Percentiles rank a stretch among this genome's conserved stretches.
Evolutionary conservation across 2,113 vertebrate species (phyloP).

Genomic region (Thomomys bottae): DNA sequence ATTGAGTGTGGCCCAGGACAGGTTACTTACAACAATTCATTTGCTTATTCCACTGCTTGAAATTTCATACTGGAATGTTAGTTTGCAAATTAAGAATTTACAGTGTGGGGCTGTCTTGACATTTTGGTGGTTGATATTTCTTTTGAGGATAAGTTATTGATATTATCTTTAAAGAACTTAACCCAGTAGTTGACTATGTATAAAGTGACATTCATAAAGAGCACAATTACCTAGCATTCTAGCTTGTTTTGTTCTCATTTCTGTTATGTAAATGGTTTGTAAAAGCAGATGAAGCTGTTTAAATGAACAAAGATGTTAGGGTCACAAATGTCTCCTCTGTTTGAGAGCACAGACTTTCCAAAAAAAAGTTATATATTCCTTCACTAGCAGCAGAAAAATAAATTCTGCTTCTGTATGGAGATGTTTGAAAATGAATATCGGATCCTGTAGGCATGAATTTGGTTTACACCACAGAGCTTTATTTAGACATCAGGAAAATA

Average conservation of each 20-base stretch:
- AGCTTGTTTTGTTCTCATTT: background rate
- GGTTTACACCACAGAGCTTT: background rate
- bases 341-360: background rate
- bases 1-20: no score
- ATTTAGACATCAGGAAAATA: background rate
- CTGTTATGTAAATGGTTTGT: background rate
- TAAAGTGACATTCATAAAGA: background rate
- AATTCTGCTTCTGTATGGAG: background rate
- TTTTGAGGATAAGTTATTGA: background rate
- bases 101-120: background rate
- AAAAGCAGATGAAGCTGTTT: background rate
- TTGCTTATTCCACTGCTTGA: background rate
- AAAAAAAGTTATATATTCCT: background rate
- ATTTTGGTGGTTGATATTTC: background rate
- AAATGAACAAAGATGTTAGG: background rate
- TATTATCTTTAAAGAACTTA: background rate
- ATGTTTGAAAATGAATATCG: conserved; percentile 16
- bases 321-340: background rate
- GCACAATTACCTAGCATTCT: background rate
- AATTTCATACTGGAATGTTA: background rate
- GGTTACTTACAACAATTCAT: background rate
- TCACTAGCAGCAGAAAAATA: background rate
- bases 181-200: background rate
- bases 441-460: background rate
- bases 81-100: background rate